Base-by-base conservation (phyloP, 2,797 vertebrate species). In the Melanotaenia maccullochi region DNA sequence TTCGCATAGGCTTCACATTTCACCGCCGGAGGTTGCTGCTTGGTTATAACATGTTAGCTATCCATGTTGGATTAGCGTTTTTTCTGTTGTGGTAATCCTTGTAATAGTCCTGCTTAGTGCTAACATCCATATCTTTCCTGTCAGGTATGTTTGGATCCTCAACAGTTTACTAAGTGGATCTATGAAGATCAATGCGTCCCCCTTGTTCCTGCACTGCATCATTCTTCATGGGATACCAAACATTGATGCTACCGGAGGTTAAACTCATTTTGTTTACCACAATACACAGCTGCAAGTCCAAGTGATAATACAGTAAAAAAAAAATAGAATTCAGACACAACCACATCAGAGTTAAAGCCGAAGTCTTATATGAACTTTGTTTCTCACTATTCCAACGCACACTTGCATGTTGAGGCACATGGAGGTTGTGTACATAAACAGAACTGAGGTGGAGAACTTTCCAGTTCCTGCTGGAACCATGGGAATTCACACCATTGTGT, bases 71-170 rank as follows among this genome's bases (percentile, higher is more conserved):
- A 36, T 8, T 25, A 30, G 8, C 9, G 2, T 36, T 12, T 62
- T 59, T 55, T 33, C 33, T 28, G 16, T 47, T 13, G 9, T 74
- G 8, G 18, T 3, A 49, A 40, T 59, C 4, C 5, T 42, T 12
- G 3, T 5, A 38, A n/a, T 13, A 36, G 20, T 49, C 13, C 4
- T 73, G 49, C 20, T 24, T 56, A 18, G 76, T 35, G 33, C 69
- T 66, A 4, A 63, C 28, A 11, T 60, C 58, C 28, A 3, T 28
- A 22, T 54, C 18, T 75, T 75, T 64, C 22, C 6, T 58, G 0
- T 42, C 92, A 99, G 97, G 82, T 99, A 98, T 0, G 96, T 98
- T 40, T 96, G 96, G 83, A 97, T 98, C 83, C 94, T 99, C 75
- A 97, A 95, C 79, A 97, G 96, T 49, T 96, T 99, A 35, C 91